A percentile compares a stretch with the other conserved stretches of the same genome.
Evolutionary conservation across 2,797 vertebrate genomes (phyloP).

Genomic region (Mormyrops attenuatus): DNA sequence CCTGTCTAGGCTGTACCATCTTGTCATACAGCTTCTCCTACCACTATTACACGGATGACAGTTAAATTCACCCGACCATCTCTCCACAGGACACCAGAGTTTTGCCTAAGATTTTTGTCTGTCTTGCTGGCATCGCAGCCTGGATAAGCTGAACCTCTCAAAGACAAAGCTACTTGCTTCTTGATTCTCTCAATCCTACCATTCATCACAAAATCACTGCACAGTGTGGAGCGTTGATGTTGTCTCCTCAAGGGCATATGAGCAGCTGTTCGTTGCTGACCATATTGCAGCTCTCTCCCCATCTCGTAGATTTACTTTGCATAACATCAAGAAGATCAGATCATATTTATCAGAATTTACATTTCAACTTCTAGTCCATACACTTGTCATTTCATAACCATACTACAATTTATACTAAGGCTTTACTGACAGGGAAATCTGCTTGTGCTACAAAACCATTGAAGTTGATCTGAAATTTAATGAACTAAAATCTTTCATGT

Average conservation of each 20-base stretch:
- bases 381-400: not conserved
- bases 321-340: not conserved
- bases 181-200: not conserved
- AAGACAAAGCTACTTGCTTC: not conserved
- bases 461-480: not conserved
- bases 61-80: not conserved
- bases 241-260: not conserved
- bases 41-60: not conserved
- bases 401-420: not conserved
- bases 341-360: not conserved
- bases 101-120: not conserved
- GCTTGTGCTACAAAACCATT: not conserved
- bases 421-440: not conserved
- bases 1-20: not conserved
- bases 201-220: not conserved
- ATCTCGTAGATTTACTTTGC: not conserved
- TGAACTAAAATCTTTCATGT: not conserved
- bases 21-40: not conserved
- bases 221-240: not conserved
- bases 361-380: not conserved
- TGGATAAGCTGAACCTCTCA: not conserved
- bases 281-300: not conserved
- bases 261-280: not conserved
- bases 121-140: not conserved
- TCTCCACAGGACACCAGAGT: not conserved